Evolutionary conservation across 1,140 invertebrate genomes (phyloP).

Genomic region (Latrodectus geometricus): DNA sequence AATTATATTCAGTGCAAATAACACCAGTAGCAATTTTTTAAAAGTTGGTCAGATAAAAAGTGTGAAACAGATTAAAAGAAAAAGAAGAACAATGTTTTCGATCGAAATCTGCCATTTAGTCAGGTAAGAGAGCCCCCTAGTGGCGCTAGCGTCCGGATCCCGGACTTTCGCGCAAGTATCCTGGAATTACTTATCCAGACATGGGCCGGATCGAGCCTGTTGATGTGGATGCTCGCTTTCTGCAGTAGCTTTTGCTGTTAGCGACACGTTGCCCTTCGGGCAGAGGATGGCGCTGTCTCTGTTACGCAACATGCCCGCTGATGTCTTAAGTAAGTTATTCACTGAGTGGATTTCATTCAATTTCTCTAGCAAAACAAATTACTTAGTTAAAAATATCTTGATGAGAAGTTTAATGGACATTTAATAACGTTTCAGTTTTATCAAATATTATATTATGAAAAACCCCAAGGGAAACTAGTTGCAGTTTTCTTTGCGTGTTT

Average conservation of each 20-base stretch:
- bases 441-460: too few relatives aligned
- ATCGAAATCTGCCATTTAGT: conserved; percentile 12
- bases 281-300: not conserved
- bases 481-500: too few relatives aligned
- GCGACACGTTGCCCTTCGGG: not conserved
- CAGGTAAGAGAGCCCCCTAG: conserved; percentile 16
- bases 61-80: not conserved
- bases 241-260: not conserved
- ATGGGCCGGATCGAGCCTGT: conserved; percentile 50
- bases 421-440: too few relatives aligned
- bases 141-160: not conserved
- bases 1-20: not conserved
- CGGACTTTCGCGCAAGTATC: not conserved
- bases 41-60: not conserved
- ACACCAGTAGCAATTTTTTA: not conserved
- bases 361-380: too few relatives aligned
- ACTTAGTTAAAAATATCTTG: too few relatives aligned
- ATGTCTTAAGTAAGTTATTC: conserved; percentile 34
- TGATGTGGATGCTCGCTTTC: conserved; percentile 7
- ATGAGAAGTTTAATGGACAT: too few relatives aligned
- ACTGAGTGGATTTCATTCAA: too few relatives aligned
- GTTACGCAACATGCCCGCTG: conserved; percentile 46
- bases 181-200: conserved; percentile 23
- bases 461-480: too few relatives aligned
- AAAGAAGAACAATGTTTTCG: conserved; percentile 37